A percentile compares a stretch with the other conserved stretches of the same genome.
Evolutionary conservation across 2,888 invertebrate species (phyloP).

Genomic region (Cheilosia urbana): DNA sequence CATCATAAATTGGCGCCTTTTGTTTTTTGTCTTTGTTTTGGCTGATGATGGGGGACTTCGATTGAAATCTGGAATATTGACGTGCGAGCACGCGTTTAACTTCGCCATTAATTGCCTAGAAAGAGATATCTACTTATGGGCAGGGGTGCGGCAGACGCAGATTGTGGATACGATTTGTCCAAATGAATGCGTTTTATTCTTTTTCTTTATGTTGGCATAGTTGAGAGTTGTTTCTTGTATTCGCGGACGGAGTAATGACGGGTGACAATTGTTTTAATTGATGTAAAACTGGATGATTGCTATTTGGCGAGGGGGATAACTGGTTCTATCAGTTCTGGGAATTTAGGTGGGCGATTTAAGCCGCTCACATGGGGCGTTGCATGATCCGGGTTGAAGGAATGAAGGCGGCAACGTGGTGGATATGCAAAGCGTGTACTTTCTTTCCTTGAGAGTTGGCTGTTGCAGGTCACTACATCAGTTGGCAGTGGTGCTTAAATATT

Average conservation of each 20-base stretch:
- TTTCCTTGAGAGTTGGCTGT: too few relatives aligned
- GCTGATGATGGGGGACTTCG: conserved; percentile 17
- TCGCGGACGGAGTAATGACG: not conserved
- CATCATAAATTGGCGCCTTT: conserved; percentile 69
- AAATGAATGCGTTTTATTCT: conserved; percentile 19
- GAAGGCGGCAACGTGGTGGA: not conserved
- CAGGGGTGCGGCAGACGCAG: conserved; percentile 21
- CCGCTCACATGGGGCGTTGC: not conserved
- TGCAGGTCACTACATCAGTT: too few relatives aligned
- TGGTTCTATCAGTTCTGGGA: conserved; percentile 19
- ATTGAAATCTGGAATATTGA: conserved; percentile 52
- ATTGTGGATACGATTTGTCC: not conserved
- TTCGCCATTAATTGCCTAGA: conserved; percentile 38
- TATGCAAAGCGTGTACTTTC: not conserved
- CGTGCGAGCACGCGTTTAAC: conserved; percentile 44
- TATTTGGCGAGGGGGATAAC: conserved; percentile 11
- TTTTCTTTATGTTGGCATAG: not conserved
- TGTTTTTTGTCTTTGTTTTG: conserved; percentile 33
- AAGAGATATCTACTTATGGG: conserved; percentile 11
- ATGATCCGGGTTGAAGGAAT: not conserved
- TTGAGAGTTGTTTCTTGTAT: not conserved
- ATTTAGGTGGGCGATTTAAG: conserved; percentile 10
- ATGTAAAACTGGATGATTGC: conserved; percentile 4
- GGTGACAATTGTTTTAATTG: conserved; percentile 35
- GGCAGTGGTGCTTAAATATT: too few relatives aligned